Base-by-base conservation (phyloP, 2,797 vertebrate species). In the Meda fulgida region DNA sequence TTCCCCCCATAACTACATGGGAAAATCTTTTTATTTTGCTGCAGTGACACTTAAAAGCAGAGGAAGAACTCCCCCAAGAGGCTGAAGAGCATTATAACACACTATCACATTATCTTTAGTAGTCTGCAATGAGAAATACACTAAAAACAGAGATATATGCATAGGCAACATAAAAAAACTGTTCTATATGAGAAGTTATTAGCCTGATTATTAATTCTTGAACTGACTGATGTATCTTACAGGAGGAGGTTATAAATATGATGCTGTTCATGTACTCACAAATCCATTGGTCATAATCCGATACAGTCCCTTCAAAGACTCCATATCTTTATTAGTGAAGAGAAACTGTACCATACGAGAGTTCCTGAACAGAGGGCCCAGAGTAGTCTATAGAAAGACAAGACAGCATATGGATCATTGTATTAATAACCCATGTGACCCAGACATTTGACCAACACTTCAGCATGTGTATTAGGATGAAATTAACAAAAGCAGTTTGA, bases 271-370 rank as follows among this genome's bases (percentile, higher is more conserved):
- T 48, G 40, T 79, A 96, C 97, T 96, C 93, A 99, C 97, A 70
- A 99, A 98, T 81, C 97, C 97, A 0, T 95, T 98, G 91, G 96
- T 95, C 97, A 98, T 99, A 83, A 99, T 98, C 85, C 97, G 96
- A 86, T 98, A 97, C 16, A 99, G 94, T 55, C 97, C 97, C 90
- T 97, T 98, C 72, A 98, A 94, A 0, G 97, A 97, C 86, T 98
- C 97, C 94, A 98, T 89, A 88, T 98, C 97, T 87, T 97, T 98
- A 93, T 97, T 97, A 84, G 97, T 98, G 93, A 98, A 99, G 81
- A 95, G 93, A 87, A 96, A 96, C 93, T 98, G 97, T 63, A 98
- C 97, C 97, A 98, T 99, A 31, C 97, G 94, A 0, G 97, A 98
- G 91, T 98, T 98, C 58, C 97, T 95, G 93, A 98, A 98, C 63